Conservation (phyloP, 2,888 invertebrate species). For the Chymomyza procnemis region DNA sequence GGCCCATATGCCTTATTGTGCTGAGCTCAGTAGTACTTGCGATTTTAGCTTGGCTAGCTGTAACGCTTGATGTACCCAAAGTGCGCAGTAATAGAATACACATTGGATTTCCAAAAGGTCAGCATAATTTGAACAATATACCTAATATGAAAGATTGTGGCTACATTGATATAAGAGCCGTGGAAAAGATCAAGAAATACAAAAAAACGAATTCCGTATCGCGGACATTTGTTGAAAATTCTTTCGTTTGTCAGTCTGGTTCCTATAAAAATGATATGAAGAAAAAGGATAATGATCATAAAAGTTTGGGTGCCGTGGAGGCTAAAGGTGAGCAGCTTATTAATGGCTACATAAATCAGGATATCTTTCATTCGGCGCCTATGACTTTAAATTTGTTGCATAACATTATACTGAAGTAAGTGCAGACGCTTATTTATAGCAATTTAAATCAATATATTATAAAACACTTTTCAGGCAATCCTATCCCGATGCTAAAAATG, state of each 20-base stretch:
- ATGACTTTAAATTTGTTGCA: slow-evolving; percentile 65
- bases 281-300: background rate
- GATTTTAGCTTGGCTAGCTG: slow-evolving; percentile 44
- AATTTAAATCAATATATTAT: too few species aligned
- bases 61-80: slow-evolving; percentile 37
- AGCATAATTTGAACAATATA: slow-evolving; percentile 8
- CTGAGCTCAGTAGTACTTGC: slow-evolving; percentile 79
- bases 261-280: slow-evolving; percentile 21
- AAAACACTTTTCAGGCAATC: slow-evolving; percentile 36
- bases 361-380: slow-evolving; percentile 80
- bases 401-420: slow-evolving; percentile 78
- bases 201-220: slow-evolving; percentile 18
- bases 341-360: slow-evolving; percentile 81
- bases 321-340: slow-evolving; percentile 14
- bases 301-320: slow-evolving; percentile 58
- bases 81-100: slow-evolving; percentile 36
- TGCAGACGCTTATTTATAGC: slow-evolving; percentile 14
- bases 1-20: slow-evolving; percentile 72
- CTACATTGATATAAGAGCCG: slow-evolving; percentile 42
- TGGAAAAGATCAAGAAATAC: slow-evolving; percentile 10
- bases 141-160: slow-evolving; percentile 51
- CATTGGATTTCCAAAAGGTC: slow-evolving; percentile 43
- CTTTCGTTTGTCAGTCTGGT: slow-evolving; percentile 44
- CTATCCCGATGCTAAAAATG: slow-evolving; percentile 20
- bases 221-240: slow-evolving; percentile 33